A percentile compares a stretch with the other conserved stretches of the same genome.
These are phyloP conservation scores for Hemibagrus wyckioides DNA, from an alignment of 2,113 vertebrate genomes.

Conservation along the genomic window DNA sequence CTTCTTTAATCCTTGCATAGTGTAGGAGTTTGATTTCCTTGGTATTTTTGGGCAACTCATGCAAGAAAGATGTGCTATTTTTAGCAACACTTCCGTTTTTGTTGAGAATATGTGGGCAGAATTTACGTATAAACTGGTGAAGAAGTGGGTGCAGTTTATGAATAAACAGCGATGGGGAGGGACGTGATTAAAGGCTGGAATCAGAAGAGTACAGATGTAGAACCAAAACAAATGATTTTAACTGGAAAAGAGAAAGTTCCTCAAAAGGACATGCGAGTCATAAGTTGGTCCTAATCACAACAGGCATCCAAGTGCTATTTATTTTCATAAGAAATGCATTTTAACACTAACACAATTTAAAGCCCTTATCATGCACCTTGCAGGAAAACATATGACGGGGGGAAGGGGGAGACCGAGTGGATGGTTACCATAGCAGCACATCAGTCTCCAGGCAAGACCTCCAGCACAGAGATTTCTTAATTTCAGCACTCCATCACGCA, in stretches of 20 bases:
- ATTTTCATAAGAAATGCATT: background rate
- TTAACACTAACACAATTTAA: constrained; percentile 21
- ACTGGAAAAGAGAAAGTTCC: background rate
- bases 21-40: constrained; percentile 25
- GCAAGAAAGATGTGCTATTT: constrained; percentile 15
- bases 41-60: background rate
- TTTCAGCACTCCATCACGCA: constrained; percentile 43
- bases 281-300: background rate
- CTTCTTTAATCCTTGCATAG: background rate
- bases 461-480: constrained; percentile 27
- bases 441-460: constrained; percentile 40
- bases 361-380: constrained; percentile 39
- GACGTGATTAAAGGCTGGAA: background rate
- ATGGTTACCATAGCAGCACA: constrained; percentile 63
- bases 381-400: constrained; percentile 24
- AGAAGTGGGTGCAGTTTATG: background rate
- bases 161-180: constrained; percentile 10
- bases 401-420: background rate
- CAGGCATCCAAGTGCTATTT: constrained; percentile 41
- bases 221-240: background rate
- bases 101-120: background rate
- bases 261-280: background rate
- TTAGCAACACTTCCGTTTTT: background rate
- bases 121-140: background rate
- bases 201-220: background rate